These are phyloP conservation scores for Drosophila bunnanda DNA, from an alignment of 2,888 invertebrate genomes.

Conservation along the genomic window DNA sequence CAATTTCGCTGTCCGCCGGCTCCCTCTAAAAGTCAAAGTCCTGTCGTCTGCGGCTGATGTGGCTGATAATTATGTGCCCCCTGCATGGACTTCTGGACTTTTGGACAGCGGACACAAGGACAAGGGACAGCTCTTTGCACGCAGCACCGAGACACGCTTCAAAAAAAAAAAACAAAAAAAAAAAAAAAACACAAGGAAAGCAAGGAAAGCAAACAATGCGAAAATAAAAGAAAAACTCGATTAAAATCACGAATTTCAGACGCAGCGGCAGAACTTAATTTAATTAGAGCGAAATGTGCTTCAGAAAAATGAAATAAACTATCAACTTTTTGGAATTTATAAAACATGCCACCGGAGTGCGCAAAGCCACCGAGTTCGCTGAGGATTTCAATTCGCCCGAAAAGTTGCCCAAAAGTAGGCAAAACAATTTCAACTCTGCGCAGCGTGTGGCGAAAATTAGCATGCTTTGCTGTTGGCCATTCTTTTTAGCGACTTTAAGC, in stretches of 20 bases:
- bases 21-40: constrained; percentile 71
- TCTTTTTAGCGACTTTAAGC: not conserved
- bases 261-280: constrained; percentile 13
- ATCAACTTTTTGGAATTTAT: constrained; percentile 5
- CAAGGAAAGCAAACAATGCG: not conserved
- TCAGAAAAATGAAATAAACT: constrained; percentile 1
- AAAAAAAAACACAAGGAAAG: constrained; percentile 1
- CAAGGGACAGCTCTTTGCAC: constrained; percentile 14
- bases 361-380: not conserved
- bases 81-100: constrained; percentile 27
- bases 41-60: constrained; percentile 69
- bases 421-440: not conserved
- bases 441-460: not conserved
- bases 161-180: constrained; percentile 1
- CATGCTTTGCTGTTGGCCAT: not conserved
- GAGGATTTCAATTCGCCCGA: not conserved
- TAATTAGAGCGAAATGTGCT: constrained; percentile 26
- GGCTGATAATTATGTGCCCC: constrained; percentile 76
- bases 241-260: constrained; percentile 17
- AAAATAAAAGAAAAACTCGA: constrained; percentile 5
- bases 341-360: not conserved
- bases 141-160: not conserved
- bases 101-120: constrained; percentile 11
- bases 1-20: constrained; percentile 48
- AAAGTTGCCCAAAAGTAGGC: constrained; percentile 1